Conservation (phyloP, 2,113 vertebrate species). For the Zapus hudsonius region DNA sequence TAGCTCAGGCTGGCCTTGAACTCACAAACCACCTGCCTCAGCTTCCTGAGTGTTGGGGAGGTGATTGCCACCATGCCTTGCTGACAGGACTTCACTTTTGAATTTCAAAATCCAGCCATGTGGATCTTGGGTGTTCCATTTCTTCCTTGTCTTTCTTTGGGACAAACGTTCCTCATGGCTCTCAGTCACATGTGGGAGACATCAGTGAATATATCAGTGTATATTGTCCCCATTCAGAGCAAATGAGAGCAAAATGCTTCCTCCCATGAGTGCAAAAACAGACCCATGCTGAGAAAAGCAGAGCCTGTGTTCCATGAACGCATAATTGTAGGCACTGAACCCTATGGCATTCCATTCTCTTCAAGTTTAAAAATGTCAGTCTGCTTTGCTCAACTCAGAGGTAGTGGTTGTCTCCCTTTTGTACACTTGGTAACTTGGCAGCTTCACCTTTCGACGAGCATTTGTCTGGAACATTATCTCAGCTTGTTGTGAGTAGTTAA, state of each 20-base stretch:
- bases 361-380: background rate
- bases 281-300: background rate
- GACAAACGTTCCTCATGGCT: background rate
- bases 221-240: background rate
- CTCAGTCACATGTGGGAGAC: background rate
- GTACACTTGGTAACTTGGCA: background rate
- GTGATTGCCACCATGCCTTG: background rate
- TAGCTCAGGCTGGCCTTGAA: too few species aligned
- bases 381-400: background rate
- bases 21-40: background rate
- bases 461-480: slow-evolving; percentile 48
- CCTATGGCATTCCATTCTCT: background rate
- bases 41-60: background rate
- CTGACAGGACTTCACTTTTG: background rate
- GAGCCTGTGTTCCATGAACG: background rate
- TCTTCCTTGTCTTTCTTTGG: background rate
- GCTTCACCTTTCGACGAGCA: background rate
- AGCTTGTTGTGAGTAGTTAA: slow-evolving; percentile 65
- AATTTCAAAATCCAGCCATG: slow-evolving; percentile 8
- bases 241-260: background rate
- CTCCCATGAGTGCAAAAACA: accelerated
- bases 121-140: background rate
- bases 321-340: background rate
- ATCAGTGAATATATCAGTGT: accelerated
- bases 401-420: background rate